A percentile compares a stretch with the other conserved stretches of the same genome.
These are phyloP conservation scores for Eristalis tenax DNA, from an alignment of 2,888 invertebrate genomes.

Conservation along the genomic window DNA sequence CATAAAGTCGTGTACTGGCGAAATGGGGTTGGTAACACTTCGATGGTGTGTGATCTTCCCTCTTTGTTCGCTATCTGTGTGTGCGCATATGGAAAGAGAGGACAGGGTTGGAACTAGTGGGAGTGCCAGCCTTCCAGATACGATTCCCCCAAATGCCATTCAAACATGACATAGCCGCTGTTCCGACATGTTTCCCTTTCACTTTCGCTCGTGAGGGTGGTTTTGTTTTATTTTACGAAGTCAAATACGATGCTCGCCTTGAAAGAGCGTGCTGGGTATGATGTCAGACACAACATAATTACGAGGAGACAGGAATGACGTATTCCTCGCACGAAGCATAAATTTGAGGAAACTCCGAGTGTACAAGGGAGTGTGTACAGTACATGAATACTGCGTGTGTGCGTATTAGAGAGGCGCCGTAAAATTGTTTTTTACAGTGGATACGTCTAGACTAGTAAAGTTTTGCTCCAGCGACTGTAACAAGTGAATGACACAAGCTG, in stretches of 20 bases:
- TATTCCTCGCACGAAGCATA: neutral
- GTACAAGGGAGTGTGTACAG: slow-evolving; percentile 1
- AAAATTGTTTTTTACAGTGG: neutral
- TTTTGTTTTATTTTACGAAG: slow-evolving; percentile 12
- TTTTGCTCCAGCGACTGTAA: neutral
- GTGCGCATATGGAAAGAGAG: neutral
- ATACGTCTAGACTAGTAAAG: slow-evolving; percentile 15
- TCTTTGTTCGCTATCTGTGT: neutral
- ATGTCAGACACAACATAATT: slow-evolving; percentile 35
- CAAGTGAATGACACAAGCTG: neutral
- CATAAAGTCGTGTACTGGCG: slow-evolving; percentile 3
- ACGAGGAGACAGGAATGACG: neutral
- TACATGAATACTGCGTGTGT: neutral
- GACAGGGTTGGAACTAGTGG: slow-evolving; percentile 27
- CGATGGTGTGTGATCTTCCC: neutral
- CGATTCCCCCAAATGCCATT: slow-evolving; percentile 24
- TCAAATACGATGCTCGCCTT: slow-evolving; percentile 32
- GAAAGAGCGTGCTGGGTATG: slow-evolving; percentile 24
- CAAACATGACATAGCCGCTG: slow-evolving; percentile 40
- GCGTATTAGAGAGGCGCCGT: slow-evolving; percentile 30
- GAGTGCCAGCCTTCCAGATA: slow-evolving; percentile 34
- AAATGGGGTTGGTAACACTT: neutral
- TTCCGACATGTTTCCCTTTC: slow-evolving; percentile 8
- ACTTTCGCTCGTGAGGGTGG: slow-evolving; percentile 29
- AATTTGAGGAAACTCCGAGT: neutral